Evolutionary conservation across 1,140 invertebrate species (phyloP), one percentile per base, ranked within the genome.

Genomic region (Aphis craccivora): DNA sequence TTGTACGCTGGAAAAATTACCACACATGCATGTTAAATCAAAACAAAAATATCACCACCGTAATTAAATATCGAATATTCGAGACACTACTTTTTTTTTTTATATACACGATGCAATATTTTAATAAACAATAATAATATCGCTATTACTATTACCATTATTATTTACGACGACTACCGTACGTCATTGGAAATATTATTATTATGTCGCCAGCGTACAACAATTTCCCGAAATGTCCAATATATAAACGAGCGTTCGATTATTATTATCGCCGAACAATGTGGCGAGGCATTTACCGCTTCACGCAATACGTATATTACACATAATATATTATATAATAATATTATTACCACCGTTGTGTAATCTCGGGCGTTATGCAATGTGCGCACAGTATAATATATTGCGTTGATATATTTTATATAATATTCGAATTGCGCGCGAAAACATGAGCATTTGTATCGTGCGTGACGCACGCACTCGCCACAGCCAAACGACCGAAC

Each of bases 251-350:
- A 30, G 84, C 25, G 40, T 86, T 43, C 84, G 84, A 86, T 86
- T 86, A 86, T 86, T 86, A 86, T 86, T 45, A 45, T 45, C 40
- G 40, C 14, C 14, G 37, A 88, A 88, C 45, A 48, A 88, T 88
- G 45, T n/a, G 86, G 86, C 86, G 14, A 30, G 37, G 18, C 86
- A 88, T 88, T 88, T 88, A 35, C 30, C 86, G n/a, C 43, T n/a
- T 6, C 30, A n/a, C 30, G 18, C 86, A 35, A 48, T 48, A n/a
- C 43, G 45, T 51, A 30, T n/a, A n/a, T 88, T 83, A 83, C 40
- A 43, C 83, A 84, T 40, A 45, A 87, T 87, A 88, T 45, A 84
- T 84, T 84, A 84, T 84, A 83, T 83, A 37, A 37, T 37, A 83
- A 83, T 87, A 87, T 30, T 45, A 45, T 87, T 53, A n/a, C n/a